phyloP scores from a whole-genome alignment of 2,113 vertebrate species.

The Rhodinocichla rosea region DNA sequence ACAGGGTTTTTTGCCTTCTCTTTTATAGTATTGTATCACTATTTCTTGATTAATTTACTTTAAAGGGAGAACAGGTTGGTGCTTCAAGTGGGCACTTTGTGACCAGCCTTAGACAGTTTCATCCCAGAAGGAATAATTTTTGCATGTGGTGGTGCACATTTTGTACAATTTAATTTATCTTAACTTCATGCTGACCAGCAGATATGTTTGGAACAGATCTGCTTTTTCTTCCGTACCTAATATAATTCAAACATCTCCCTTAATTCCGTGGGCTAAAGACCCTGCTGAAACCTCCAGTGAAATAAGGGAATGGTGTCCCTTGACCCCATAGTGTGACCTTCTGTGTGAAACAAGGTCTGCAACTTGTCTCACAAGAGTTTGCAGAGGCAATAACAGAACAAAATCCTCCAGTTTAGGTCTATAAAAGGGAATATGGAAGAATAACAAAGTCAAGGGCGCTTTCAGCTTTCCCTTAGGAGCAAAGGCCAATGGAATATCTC shows the following conservation, averaged over 20 bases:
- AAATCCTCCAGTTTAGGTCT: fast-evolving
- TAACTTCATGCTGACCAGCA: background rate
- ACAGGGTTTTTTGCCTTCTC: background rate
- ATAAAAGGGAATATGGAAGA: background rate
- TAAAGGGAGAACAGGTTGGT: background rate
- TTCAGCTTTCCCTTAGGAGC: background rate
- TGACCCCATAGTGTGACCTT: background rate
- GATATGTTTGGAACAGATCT: background rate
- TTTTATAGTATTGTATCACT: fast-evolving
- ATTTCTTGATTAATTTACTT: background rate
- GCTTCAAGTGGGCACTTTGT: background rate
- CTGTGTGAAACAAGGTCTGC: background rate
- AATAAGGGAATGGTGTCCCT: background rate
- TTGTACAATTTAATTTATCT: background rate
- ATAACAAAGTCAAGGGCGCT: background rate
- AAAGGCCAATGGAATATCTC: background rate
- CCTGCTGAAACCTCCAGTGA: background rate
- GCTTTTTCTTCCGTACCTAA: background rate
- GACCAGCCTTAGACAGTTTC: background rate
- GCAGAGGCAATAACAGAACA: background rate
- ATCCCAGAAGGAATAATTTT: background rate
- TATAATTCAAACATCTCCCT: background rate
- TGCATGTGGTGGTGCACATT: background rate
- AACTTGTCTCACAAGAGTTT: background rate
- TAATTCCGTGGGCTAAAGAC: background rate